Percentiles rank a stretch among this genome's conserved stretches.
These are phyloP conservation scores for Umimayanthus kanabou DNA, from an alignment of 92 coral and sea anemone genomes.

Conservation along the genomic window DNA sequence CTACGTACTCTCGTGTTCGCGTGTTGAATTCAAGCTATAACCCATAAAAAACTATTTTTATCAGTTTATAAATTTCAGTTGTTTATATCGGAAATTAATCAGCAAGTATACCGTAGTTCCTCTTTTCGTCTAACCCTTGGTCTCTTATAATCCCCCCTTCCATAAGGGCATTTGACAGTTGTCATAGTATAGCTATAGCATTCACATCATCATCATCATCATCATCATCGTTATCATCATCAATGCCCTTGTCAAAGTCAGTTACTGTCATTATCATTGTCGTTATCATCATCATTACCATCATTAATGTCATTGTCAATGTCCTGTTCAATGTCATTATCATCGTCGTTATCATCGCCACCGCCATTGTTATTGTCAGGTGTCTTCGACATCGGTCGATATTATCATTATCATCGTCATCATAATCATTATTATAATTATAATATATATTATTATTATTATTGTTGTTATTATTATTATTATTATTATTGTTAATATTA, in stretches of 20 bases:
- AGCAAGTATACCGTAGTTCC: no score
- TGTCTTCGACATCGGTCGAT: not conserved
- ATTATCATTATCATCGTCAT: not conserved
- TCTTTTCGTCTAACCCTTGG: no score
- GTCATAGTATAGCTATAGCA: no score
- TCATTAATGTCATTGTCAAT: no score
- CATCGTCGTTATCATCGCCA: not conserved
- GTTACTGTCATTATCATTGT: not conserved
- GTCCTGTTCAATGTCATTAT: not conserved
- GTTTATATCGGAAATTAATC: no score
- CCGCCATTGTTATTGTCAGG: not conserved
- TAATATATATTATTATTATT: not conserved
- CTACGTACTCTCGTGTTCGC: no score
- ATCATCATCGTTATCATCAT: not conserved
- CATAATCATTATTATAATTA: not conserved
- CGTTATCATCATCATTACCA: not conserved
- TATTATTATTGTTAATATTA: not conserved
- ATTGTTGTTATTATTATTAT: not conserved
- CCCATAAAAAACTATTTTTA: no score
- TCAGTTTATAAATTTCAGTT: no score
- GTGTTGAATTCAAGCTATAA: no score
- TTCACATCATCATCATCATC: not conserved
- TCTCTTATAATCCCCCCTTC: no score
- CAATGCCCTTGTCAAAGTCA: not conserved
- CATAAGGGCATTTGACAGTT: no score